Conservation (phyloP, 1,140 invertebrate species). For the Drosophila sulfurigaster region DNA sequence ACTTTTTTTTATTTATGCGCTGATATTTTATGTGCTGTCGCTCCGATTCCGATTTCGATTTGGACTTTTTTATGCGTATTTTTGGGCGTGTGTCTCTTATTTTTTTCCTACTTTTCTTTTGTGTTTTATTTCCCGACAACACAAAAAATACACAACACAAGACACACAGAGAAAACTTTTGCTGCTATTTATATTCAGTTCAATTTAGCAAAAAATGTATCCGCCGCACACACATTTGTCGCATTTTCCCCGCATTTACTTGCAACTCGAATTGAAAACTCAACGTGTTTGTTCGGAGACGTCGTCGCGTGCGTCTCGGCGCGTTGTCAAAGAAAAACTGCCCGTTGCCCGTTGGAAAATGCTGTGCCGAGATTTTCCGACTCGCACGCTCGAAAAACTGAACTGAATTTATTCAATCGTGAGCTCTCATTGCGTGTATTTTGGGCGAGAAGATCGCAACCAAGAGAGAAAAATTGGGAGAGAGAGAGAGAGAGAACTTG, state of each 20-base stretch:
- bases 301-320: constrained; percentile 67
- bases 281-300: background rate
- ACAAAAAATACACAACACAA: constrained; percentile 40
- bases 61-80: constrained; percentile 38
- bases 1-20: constrained; percentile 76
- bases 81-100: constrained; percentile 42
- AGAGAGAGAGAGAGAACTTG: background rate
- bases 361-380: constrained; percentile 65
- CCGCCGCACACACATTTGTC: constrained; percentile 55
- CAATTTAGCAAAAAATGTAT: constrained; percentile 77
- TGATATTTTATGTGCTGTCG: constrained; percentile 69
- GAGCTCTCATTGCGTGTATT: constrained; percentile 42
- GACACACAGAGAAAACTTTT: constrained; percentile 18
- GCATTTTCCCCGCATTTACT: constrained; percentile 42
- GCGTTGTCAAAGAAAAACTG: constrained; percentile 83
- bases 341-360: constrained; percentile 58
- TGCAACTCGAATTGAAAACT: constrained; percentile 7
- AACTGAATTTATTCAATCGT: constrained; percentile 24
- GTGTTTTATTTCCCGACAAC: constrained; percentile 60
- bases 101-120: constrained; percentile 42
- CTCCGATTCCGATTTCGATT: constrained; percentile 24
- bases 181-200: constrained; percentile 69
- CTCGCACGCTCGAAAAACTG: constrained; percentile 46
- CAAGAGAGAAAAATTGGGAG: background rate
- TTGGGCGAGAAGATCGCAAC: constrained; percentile 35